phyloP scores from a whole-genome alignment of 2,888 invertebrate genomes.

The Aspidiotus rigidus region DNA sequence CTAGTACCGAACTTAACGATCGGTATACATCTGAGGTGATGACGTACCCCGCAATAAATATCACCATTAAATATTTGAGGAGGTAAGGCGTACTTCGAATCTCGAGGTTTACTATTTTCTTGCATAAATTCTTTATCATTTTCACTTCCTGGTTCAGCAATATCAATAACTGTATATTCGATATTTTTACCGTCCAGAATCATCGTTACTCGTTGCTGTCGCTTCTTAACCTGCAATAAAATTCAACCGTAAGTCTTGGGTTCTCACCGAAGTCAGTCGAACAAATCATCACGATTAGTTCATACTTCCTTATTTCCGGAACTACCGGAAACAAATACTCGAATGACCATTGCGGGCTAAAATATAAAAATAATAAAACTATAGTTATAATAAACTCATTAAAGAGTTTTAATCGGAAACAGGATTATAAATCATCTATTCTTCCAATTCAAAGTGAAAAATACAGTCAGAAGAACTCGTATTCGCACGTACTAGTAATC shows the following conservation, averaged over 20 bases:
- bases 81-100: constrained; percentile 70
- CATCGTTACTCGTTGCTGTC: constrained; percentile 87
- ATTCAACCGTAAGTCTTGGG: neutral
- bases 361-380: neutral
- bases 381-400: neutral
- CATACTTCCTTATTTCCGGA: constrained; percentile 89
- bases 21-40: neutral
- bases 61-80: constrained; percentile 92
- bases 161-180: constrained; percentile 82
- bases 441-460: neutral
- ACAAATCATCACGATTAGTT: neutral
- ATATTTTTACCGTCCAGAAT: constrained; percentile 86
- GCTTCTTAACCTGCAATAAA: constrained; percentile 73
- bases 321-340: constrained; percentile 84
- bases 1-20: too few relatives aligned
- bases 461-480: neutral
- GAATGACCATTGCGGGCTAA: constrained; percentile 65
- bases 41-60: constrained; percentile 80
- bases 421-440: neutral
- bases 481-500: neutral
- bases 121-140: constrained; percentile 86
- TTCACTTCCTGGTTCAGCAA: constrained; percentile 86
- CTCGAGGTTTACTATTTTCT: constrained; percentile 66
- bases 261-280: neutral
- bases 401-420: neutral